A percentile compares a stretch with the other conserved stretches of the same genome.
Conservation (phyloP, 2,113 vertebrate genomes). For the Athene cunicularia region DNA sequence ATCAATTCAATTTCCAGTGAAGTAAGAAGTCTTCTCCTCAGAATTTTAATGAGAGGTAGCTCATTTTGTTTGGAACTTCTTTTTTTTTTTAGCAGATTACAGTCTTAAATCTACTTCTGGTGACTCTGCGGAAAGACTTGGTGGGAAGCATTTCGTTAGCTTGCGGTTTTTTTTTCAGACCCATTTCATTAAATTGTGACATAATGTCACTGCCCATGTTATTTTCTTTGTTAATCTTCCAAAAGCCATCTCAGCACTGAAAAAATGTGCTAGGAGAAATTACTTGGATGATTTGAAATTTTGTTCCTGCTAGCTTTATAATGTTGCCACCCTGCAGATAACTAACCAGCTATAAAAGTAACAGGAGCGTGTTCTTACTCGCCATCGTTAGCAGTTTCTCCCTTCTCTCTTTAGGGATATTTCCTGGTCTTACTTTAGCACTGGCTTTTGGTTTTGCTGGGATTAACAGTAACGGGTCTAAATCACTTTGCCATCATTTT, state of each 20-base stretch:
- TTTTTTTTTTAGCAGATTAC: neutral
- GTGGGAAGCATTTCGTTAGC: constrained; percentile 6
- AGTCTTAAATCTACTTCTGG: neutral
- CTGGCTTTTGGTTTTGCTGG: constrained; percentile 45
- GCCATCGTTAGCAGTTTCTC: neutral
- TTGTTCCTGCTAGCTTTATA: neutral
- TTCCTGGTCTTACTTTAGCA: constrained; percentile 59
- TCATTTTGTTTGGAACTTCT: neutral
- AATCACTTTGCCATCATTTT: constrained; percentile 46
- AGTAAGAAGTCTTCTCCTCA: neutral
- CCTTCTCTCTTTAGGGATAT: constrained; percentile 11
- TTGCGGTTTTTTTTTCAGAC: neutral
- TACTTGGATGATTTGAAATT: neutral
- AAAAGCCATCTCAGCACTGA: neutral
- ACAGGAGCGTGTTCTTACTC: neutral
- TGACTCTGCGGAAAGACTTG: neutral
- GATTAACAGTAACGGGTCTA: neutral
- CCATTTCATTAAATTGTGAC: neutral
- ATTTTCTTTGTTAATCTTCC: constrained; percentile 33
- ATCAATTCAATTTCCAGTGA: neutral
- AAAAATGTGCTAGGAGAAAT: neutral
- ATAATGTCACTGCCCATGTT: neutral
- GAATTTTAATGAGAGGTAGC: neutral
- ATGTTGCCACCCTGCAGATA: constrained; percentile 45
- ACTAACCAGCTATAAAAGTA: neutral